Evolutionary conservation across 64 coral and sea anemone species (phyloP).

Genomic region (Stichodactyla helianthus): DNA sequence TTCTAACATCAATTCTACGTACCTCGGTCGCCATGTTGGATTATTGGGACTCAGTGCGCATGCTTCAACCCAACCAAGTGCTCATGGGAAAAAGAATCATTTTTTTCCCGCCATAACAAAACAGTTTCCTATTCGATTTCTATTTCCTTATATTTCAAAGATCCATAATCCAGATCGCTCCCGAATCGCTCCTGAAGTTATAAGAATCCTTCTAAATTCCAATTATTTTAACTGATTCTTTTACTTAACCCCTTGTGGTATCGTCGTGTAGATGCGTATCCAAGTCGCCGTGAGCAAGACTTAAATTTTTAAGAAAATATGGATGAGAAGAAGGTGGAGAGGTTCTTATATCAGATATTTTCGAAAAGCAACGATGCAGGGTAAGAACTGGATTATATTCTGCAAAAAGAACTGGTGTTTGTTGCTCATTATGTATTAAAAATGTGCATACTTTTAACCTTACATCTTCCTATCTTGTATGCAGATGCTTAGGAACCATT

Average conservation of each 20-base stretch:
- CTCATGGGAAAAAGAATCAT: neutral
- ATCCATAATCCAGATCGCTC: neutral
- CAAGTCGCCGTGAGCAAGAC: neutral
- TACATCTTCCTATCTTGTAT: too few relatives aligned
- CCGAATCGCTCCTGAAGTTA: neutral
- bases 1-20: neutral
- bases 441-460: too few relatives aligned
- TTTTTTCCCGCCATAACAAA: constrained; percentile 9
- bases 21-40: constrained; percentile 71
- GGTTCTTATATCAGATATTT: constrained; percentile 59
- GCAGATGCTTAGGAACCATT: too few relatives aligned
- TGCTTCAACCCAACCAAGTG: neutral
- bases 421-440: too few relatives aligned
- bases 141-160: neutral
- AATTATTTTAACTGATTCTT: neutral
- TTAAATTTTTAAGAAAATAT: neutral
- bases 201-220: neutral
- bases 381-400: constrained; percentile 13
- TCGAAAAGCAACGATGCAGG: constrained; percentile 60
- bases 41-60: constrained; percentile 17
- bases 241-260: neutral
- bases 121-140: too few relatives aligned
- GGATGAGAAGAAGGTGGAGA: constrained; percentile 45
- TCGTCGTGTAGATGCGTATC: too few relatives aligned
- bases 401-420: too few relatives aligned